These are phyloP conservation scores for Maccullochella peelii DNA, from an alignment of 2,113 vertebrate genomes.

Conservation along the genomic window DNA sequence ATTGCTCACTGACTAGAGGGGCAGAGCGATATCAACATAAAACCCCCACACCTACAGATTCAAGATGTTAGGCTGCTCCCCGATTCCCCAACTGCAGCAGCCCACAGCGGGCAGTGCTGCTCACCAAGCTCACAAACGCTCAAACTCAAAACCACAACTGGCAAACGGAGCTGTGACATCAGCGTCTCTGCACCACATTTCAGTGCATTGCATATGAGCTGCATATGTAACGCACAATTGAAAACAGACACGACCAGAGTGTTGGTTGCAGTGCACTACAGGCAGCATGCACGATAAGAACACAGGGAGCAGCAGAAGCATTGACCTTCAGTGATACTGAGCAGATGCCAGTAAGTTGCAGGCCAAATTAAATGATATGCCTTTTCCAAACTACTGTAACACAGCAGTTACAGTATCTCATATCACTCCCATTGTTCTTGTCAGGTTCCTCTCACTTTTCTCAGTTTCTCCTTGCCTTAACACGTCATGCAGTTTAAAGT, in stretches of 20 bases:
- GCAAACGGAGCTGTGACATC: conserved; percentile 71
- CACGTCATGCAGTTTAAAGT: conserved; percentile 6
- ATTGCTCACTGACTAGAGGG: conserved; percentile 28
- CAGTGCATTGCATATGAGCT: conserved; percentile 56
- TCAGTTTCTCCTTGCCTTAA: not conserved
- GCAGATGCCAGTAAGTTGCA: conserved; percentile 52
- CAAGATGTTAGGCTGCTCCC: conserved; percentile 53
- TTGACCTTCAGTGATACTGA: conserved; percentile 57
- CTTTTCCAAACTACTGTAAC: conserved; percentile 35
- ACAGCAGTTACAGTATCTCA: conserved; percentile 35
- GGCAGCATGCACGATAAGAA: conserved; percentile 9
- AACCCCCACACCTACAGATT: conserved; percentile 23
- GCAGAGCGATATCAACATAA: conserved; percentile 16
- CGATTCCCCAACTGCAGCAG: conserved; percentile 42
- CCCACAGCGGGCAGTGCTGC: conserved; percentile 53
- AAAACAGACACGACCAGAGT: conserved; percentile 56
- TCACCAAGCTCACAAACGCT: conserved; percentile 54
- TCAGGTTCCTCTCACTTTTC: conserved; percentile 13
- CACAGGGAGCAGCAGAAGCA: conserved; percentile 13
- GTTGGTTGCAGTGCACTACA: not conserved
- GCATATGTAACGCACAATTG: conserved; percentile 61
- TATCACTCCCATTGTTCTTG: conserved; percentile 26
- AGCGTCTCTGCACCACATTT: conserved; percentile 65
- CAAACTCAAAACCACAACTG: conserved; percentile 69
- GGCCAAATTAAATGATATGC: conserved; percentile 47